A percentile compares a stretch with the other conserved stretches of the same genome.
These are phyloP conservation scores for Hozukius guyotensis DNA, from an alignment of 2,797 vertebrate species.

Conservation along the genomic window DNA sequence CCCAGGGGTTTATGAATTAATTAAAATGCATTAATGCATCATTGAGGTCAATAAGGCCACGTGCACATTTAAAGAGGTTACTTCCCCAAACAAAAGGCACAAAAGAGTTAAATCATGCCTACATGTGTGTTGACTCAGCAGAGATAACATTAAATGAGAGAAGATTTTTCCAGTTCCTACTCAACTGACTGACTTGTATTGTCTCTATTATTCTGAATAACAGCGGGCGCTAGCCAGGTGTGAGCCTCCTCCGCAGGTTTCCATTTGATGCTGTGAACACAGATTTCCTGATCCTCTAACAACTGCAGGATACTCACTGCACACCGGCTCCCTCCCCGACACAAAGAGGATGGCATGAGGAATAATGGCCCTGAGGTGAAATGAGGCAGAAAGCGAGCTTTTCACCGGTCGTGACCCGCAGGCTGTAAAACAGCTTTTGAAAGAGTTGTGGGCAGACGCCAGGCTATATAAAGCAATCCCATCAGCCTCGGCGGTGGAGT, in stretches of 20 bases:
- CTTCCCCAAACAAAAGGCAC: not conserved
- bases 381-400: slow-evolving; percentile 48
- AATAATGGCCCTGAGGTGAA: slow-evolving; percentile 52
- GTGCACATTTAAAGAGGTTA: no score
- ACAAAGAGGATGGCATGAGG: slow-evolving; percentile 32
- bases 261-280: not conserved
- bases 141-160: not conserved
- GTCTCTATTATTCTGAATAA: not conserved
- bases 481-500: not conserved
- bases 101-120: not conserved
- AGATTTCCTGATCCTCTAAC: slow-evolving; percentile 3
- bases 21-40: no score
- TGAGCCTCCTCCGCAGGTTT: not conserved
- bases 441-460: slow-evolving; percentile 11
- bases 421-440: slow-evolving; percentile 36
- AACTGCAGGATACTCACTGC: not conserved
- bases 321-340: not conserved
- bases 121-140: not conserved
- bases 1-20: no score
- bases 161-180: not conserved
- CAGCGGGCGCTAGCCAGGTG: not conserved
- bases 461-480: slow-evolving; percentile 15
- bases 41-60: no score
- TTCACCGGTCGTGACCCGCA: slow-evolving; percentile 38
- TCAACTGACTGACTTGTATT: not conserved